Evolutionary conservation across 2,888 invertebrate genomes (phyloP).

Genomic region (Spodoptera picta): DNA sequence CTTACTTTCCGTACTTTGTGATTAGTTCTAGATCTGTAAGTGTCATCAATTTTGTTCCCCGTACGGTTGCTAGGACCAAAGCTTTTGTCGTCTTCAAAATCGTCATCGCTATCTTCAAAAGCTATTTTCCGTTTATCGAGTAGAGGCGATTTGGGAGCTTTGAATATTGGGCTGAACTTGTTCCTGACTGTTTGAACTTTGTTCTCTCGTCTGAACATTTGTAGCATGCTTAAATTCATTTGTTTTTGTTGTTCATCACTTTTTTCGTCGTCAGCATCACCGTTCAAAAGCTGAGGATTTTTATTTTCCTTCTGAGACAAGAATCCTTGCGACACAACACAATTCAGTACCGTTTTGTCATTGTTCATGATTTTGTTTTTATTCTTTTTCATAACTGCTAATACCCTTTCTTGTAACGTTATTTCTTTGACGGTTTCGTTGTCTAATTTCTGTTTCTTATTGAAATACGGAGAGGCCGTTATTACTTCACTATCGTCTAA

Average conservation of each 20-base stretch:
- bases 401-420: slow-evolving; percentile 75
- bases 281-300: slow-evolving; percentile 55
- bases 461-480: slow-evolving; percentile 79
- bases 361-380: slow-evolving; percentile 58
- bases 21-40: slow-evolving; percentile 60
- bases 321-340: slow-evolving; percentile 61
- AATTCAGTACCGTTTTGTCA: slow-evolving; percentile 63
- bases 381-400: slow-evolving; percentile 70
- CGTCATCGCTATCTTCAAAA: slow-evolving; percentile 81
- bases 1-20: slow-evolving; percentile 76
- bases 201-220: slow-evolving; percentile 71
- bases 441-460: slow-evolving; percentile 74
- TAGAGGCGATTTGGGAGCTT: slow-evolving; percentile 48
- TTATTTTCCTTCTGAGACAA: slow-evolving; percentile 75
- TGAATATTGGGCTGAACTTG: slow-evolving; percentile 59
- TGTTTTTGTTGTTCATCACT: slow-evolving; percentile 4
- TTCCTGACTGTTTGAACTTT: slow-evolving; percentile 62
- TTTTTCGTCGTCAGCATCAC: slow-evolving; percentile 50
- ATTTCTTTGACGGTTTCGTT: slow-evolving; percentile 56
- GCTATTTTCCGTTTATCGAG: slow-evolving; percentile 63
- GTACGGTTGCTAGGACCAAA: slow-evolving; percentile 50
- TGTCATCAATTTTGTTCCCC: slow-evolving; percentile 38
- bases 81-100: slow-evolving; percentile 72
- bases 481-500: slow-evolving; percentile 61
- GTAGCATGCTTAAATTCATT: slow-evolving; percentile 66